Evolutionary conservation across 2,113 vertebrate genomes (phyloP), one percentile per base, ranked within the genome.

Genomic region (Leucoraja erinaceus): DNA sequence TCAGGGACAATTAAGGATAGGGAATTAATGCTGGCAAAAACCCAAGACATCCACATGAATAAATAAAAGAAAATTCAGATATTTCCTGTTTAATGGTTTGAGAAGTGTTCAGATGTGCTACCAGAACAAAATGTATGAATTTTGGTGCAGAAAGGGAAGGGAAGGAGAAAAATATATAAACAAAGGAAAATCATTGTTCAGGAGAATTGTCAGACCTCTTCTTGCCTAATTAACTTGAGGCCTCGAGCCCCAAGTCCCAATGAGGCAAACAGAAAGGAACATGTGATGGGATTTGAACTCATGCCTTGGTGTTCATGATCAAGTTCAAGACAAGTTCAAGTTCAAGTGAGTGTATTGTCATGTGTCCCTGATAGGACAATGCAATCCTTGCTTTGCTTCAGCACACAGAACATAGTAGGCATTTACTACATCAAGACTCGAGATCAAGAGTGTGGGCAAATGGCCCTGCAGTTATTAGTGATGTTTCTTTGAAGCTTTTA

Each of bases 171-270:
- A 12, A 90, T 47, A 74, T 72, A 6, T 25, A 47, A 72, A 72
- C 63, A 91, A 72, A 54, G 68, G 68, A 91, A 91, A 91, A 38
- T 91, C 10, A 74, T 72, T 91, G 68, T 91, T 47, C 9, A 6
- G 66, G 90, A 68, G 90, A 54, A 22, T 28, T 91, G 66, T 20
- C 38, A 54, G 66, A 12, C 68, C 22, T 54, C 20, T 28, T 74
- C 10, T 72, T 72, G 16, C 22, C 33, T 91, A 91, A 91, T 74
- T 91, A 91, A 70, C 33, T 74, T 9, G 47, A 68, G 72, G 47
- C 11, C 38, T 72, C 14, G 10, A 22, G 5, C 25, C 38, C 10
- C 16, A 38, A 91, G 66, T 54, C 54, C 22, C 66, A 38, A 47
- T 72, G 90, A 16, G 72, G 68, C 31, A 91, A 70, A 78, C 28